Percentiles rank a stretch among this genome's conserved stretches.
Evolutionary conservation across 2,888 invertebrate species (phyloP).

Genomic region (Pelosia muscerda): DNA sequence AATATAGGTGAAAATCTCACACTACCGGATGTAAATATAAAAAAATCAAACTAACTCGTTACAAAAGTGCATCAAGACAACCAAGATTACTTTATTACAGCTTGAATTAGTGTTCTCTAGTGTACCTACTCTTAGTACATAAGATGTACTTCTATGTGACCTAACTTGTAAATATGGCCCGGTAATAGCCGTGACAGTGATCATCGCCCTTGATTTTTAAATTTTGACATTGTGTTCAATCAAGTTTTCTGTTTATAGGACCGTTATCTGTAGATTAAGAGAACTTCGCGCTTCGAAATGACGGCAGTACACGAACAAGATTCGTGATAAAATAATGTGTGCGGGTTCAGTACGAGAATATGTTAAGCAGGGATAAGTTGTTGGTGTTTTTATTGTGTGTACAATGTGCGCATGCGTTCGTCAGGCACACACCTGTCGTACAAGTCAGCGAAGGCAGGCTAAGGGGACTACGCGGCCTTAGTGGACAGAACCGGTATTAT

Average conservation of each 20-base stretch:
- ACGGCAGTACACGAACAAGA: neutral
- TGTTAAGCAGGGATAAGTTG: constrained; percentile 24
- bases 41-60: constrained; percentile 13
- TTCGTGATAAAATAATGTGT: constrained; percentile 16
- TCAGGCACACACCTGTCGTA: constrained; percentile 63
- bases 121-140: neutral
- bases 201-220: neutral
- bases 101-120: constrained; percentile 15
- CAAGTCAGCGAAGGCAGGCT: constrained; percentile 68
- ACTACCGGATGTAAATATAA: constrained; percentile 13
- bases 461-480: constrained; percentile 66
- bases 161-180: neutral
- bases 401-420: constrained; percentile 28
- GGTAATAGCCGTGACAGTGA: neutral
- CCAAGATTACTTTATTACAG: constrained; percentile 19
- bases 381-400: constrained; percentile 27
- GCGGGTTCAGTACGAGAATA: constrained; percentile 21
- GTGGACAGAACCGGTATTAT: constrained; percentile 72
- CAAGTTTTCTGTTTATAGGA: neutral
- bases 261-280: neutral
- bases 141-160: neutral
- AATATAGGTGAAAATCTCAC: constrained; percentile 13
- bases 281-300: neutral
- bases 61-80: constrained; percentile 19
- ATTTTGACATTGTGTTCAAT: neutral